Base-by-base conservation (phyloP, 1,140 invertebrate species). In the Heliconius hermathena region DNA sequence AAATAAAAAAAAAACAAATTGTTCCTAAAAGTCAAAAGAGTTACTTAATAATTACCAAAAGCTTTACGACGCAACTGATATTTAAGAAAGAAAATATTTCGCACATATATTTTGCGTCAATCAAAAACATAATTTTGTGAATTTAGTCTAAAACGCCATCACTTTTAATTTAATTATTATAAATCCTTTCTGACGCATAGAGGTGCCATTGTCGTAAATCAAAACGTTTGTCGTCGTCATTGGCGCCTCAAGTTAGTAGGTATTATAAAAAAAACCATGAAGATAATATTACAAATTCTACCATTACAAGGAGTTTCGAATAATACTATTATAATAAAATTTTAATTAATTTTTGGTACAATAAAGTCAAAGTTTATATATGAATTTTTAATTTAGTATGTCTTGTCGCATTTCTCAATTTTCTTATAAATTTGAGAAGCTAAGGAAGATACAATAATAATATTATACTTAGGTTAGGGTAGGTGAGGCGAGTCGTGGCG, bases 141-240 rank as follows among this genome's bases (percentile, higher is more conserved):
- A 29, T 0, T 16, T 26, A 29, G 26, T 66, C 3, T 66, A 29
- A 13, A 66, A 66, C 60, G 26, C 60, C 22, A 66, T 66, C 29
- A 26, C 3, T 29, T 66, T 66, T 66, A 66, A 66, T 66, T 66
- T 29, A 29, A 66, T 66, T 66, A 66, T 13, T 66, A 16, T 66
- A 66, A 66, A 16, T 66, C 26, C 60, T 26, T 29, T 66, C 9
- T 66, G 60, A 66, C 60, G 60, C 60, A 66, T 66, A 29, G 22
- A 29, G 5, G 60, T 66, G 60, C 22, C n/a, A 66, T 18, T 29
- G 60, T 66, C 60, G 60, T 66, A 66, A 81, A 72, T 72, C 36
- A 72, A 72, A 72, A 41, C 8, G 13, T 66, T 66, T 66, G 2
- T 66, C 22, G 2, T 66, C 22, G 60, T 66, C 60, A 13, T 66